Evolutionary conservation across 2,113 vertebrate species (phyloP).

Genomic region (Rynchops niger): DNA sequence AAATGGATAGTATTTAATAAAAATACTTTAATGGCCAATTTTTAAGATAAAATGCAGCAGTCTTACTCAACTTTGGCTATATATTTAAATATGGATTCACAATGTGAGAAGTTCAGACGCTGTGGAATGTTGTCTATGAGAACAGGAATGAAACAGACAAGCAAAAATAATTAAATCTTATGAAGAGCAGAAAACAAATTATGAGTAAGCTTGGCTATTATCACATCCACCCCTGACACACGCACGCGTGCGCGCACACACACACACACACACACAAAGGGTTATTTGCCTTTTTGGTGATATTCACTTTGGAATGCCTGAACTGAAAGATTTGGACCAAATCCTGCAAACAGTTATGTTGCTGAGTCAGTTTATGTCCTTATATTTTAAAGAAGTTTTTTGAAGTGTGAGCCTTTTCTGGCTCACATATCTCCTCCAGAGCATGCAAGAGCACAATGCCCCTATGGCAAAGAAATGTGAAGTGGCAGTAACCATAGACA

Average conservation of each 20-base stretch:
- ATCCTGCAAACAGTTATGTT: background rate
- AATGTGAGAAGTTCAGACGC: background rate
- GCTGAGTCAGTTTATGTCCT: background rate
- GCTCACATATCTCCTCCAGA: background rate
- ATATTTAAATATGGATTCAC: background rate
- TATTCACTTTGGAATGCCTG: background rate
- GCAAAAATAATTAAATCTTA: background rate
- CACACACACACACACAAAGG: rapidly evolving
- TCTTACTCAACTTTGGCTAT: background rate
- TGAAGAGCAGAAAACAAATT: background rate
- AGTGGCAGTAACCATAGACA: background rate
- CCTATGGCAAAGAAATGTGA: background rate
- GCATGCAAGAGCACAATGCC: background rate
- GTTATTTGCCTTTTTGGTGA: background rate
- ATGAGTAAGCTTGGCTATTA: background rate
- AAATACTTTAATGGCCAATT: background rate
- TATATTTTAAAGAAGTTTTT: background rate
- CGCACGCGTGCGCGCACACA: background rate
- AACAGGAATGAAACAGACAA: background rate
- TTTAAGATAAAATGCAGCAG: background rate
- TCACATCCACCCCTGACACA: background rate
- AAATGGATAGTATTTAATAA: background rate
- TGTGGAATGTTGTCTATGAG: background rate
- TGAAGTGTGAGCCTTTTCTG: background rate
- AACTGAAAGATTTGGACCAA: background rate